Evolutionary conservation across 2,113 vertebrate genomes (phyloP).

Genomic region (Osmerus mordax): DNA sequence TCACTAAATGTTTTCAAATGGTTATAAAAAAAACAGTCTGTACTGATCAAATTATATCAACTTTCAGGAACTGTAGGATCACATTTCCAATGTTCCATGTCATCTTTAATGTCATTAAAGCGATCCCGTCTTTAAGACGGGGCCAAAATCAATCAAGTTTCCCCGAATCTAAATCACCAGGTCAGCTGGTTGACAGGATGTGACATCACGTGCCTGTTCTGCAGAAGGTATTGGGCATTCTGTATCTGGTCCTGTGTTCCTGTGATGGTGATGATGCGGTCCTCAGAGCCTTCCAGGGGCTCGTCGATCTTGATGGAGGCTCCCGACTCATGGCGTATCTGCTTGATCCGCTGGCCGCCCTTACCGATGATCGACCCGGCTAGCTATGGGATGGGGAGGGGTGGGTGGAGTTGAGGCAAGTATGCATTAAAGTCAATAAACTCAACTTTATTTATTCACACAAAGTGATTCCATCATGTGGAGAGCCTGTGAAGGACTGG

Average conservation of each 20-base stretch:
- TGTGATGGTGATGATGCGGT: slow-evolving; percentile 98
- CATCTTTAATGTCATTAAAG: too few species aligned
- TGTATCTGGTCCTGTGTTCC: slow-evolving; percentile 99
- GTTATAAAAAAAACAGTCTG: background rate
- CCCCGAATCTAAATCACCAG: background rate
- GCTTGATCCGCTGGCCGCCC: slow-evolving; percentile 94
- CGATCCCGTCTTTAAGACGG: too few species aligned
- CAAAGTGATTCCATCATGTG: too few species aligned
- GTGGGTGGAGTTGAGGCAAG: too few species aligned
- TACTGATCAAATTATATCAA: background rate
- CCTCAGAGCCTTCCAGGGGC: slow-evolving; percentile 95
- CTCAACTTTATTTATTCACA: too few species aligned
- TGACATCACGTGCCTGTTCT: slow-evolving; percentile 84
- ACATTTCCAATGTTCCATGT: too few species aligned
- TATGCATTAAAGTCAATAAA: too few species aligned
- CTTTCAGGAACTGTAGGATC: background rate
- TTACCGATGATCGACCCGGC: slow-evolving; percentile 98
- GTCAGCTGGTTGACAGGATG: background rate
- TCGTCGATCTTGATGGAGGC: slow-evolving; percentile 99
- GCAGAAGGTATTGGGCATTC: slow-evolving; percentile 97
- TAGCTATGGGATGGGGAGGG: slow-evolving; percentile 68
- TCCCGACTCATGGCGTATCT: slow-evolving; percentile 95
- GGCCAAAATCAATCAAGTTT: too few species aligned
- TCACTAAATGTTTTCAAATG: slow-evolving; percentile 8
- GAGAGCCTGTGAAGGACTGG: too few species aligned